Evolutionary conservation across 2,797 vertebrate species (phyloP).

Genomic region (Varecia variegata): DNA sequence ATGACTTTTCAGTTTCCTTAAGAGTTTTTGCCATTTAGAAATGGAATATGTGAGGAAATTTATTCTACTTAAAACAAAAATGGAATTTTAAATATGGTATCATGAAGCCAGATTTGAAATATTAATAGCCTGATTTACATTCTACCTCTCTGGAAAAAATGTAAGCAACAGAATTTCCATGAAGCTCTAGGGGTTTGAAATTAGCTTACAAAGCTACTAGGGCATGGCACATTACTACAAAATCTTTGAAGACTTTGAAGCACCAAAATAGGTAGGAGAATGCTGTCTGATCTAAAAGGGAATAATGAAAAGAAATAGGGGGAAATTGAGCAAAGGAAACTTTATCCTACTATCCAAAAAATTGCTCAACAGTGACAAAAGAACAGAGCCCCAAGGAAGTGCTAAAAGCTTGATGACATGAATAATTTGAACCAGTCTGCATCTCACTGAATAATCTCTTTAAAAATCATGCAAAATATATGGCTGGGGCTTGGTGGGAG

Average conservation of each 20-base stretch:
- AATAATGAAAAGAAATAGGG: conserved; percentile 58
- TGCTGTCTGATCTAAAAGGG: background rate
- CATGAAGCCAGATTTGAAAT: conserved; percentile 64
- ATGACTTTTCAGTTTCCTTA: conserved; percentile 1
- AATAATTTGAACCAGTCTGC: conserved; percentile 19
- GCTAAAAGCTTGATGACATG: conserved; percentile 2
- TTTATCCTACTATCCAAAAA: background rate
- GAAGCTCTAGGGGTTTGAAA: conserved; percentile 34
- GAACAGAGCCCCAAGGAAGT: conserved; percentile 27
- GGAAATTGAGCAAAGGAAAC: conserved; percentile 53
- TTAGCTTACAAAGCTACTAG: conserved; percentile 43
- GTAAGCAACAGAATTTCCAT: conserved; percentile 43
- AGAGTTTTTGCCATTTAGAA: conserved; percentile 43
- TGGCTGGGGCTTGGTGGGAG: background rate
- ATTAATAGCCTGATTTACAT: conserved; percentile 70
- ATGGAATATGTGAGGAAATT: conserved; percentile 15
- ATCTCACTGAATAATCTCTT: conserved; percentile 8
- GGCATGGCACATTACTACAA: background rate
- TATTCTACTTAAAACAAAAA: conserved; percentile 68
- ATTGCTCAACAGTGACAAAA: conserved; percentile 2
- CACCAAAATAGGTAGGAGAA: background rate
- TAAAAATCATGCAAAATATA: conserved; percentile 14
- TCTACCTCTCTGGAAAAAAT: conserved; percentile 49
- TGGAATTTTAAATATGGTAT: conserved; percentile 52
- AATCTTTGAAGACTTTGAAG: conserved; percentile 8